phyloP scores from a whole-genome alignment of 2,113 vertebrate species.

The Fregata magnificens region DNA sequence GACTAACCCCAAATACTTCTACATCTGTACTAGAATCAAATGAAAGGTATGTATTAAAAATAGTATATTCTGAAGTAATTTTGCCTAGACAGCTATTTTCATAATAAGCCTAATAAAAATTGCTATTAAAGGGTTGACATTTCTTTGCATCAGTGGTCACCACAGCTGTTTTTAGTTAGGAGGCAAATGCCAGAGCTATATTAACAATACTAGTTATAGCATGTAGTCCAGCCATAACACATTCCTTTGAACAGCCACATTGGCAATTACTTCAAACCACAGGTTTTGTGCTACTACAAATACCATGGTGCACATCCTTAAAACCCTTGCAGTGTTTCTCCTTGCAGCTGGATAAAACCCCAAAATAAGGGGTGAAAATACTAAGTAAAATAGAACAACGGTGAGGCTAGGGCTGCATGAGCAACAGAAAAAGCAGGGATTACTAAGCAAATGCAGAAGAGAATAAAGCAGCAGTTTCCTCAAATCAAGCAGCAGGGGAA shows the following conservation, averaged over 20 bases:
- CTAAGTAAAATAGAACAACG: neutral
- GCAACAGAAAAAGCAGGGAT: neutral
- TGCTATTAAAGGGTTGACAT: neutral
- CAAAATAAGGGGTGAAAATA: neutral
- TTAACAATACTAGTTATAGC: neutral
- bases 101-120: neutral
- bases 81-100: conserved; percentile 11
- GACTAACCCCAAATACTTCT: neutral
- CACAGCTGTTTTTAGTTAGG: conserved; percentile 47
- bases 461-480: neutral
- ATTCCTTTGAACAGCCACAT: conserved; percentile 15
- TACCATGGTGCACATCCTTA: neutral
- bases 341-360: neutral
- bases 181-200: conserved; percentile 20
- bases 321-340: neutral
- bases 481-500: neutral
- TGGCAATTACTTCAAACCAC: conserved; percentile 37
- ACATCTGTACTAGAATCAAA: neutral
- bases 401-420: neutral
- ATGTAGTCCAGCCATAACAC: neutral
- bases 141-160: neutral
- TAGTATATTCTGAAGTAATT: neutral
- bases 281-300: neutral
- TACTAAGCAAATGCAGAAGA: neutral
- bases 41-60: neutral